Percentiles rank a stretch among this genome's conserved stretches.
Conservation (phyloP, 2,797 vertebrate species). For the Tolypeutes matacus region DNA sequence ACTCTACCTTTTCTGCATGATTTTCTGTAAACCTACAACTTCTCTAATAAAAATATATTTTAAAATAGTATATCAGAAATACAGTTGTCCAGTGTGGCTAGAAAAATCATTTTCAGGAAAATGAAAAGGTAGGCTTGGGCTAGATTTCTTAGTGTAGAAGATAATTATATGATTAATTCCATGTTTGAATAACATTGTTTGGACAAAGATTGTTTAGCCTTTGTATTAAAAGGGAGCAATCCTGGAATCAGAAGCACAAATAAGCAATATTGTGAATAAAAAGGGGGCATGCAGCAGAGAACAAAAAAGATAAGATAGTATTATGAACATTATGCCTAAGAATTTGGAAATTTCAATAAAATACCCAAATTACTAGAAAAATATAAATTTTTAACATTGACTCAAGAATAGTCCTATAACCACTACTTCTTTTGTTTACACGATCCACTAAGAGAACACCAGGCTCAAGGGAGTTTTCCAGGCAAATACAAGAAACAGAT, state of each 20-base stretch:
- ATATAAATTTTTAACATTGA: not conserved
- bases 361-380: constrained; percentile 44
- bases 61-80: not conserved
- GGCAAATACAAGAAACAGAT: not conserved
- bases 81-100: not conserved
- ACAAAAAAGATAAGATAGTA: not conserved
- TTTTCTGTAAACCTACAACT: not conserved
- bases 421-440: not conserved
- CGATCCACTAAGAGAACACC: constrained; percentile 44
- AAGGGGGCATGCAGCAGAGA: not conserved
- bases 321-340: not conserved
- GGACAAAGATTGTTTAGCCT: not conserved
- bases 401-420: not conserved
- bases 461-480: not conserved
- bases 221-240: constrained; percentile 5
- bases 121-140: not conserved
- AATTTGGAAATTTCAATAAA: constrained; percentile 36
- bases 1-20: not conserved
- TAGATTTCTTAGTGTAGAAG: constrained; percentile 27
- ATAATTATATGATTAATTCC: constrained; percentile 6
- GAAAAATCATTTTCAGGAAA: not conserved
- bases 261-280: constrained; percentile 6
- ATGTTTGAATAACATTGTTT: not conserved
- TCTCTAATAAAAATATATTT: no score
- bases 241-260: not conserved